Percentiles rank a stretch among this genome's conserved stretches.
These are phyloP conservation scores for Marasmarcha lunaedactyla DNA, from an alignment of 2,888 invertebrate species.

Conservation along the genomic window DNA sequence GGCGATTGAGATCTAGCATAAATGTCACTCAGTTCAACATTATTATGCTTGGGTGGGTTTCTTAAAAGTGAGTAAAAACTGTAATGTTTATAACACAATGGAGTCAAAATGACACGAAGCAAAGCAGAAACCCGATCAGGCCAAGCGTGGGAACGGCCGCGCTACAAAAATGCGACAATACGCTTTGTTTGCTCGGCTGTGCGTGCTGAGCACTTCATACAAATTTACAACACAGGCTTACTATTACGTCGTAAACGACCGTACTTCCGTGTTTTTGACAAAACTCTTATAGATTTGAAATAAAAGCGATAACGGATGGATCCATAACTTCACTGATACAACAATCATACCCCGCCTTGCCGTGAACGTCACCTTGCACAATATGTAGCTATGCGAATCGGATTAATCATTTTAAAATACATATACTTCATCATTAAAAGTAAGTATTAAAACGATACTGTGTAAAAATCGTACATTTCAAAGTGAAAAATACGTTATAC, in stretches of 20 bases:
- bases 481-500: no score
- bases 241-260: slow-evolving; percentile 5
- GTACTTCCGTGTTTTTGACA: slow-evolving; percentile 3
- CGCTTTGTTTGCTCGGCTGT: slow-evolving; percentile 32
- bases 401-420: no score
- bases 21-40: slow-evolving; percentile 3
- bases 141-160: slow-evolving; percentile 41
- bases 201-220: slow-evolving; percentile 9
- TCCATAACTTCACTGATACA: no score
- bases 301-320: neutral
- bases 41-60: slow-evolving; percentile 2
- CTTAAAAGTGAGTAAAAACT: slow-evolving; percentile 8
- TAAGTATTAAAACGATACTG: no score
- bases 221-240: slow-evolving; percentile 5
- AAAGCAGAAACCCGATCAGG: slow-evolving; percentile 1
- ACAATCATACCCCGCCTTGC: no score
- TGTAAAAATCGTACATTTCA: no score
- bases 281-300: neutral
- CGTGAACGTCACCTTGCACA: no score
- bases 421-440: no score
- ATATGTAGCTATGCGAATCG: no score
- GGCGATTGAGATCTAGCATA: slow-evolving; percentile 18
- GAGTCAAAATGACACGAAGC: slow-evolving; percentile 18
- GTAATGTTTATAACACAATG: slow-evolving; percentile 17
- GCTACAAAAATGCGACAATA: slow-evolving; percentile 51